Conservation (phyloP, 2,888 invertebrate genomes). For the Amblyjoppa proteus region DNA sequence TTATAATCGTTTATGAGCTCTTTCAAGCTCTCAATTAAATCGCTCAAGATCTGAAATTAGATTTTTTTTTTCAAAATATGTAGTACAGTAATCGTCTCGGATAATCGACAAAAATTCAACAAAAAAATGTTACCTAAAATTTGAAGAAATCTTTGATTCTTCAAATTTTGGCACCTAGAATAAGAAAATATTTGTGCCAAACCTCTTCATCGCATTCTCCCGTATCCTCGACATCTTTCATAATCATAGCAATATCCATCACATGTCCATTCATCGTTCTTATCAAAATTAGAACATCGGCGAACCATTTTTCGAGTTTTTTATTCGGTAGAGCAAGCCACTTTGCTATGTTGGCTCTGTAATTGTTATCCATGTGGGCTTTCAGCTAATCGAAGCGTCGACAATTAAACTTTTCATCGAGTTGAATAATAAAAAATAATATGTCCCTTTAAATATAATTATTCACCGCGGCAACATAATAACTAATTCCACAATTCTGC, state of each 20-base stretch:
- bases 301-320: constrained; percentile 77
- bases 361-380: constrained; percentile 76
- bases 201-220: constrained; percentile 75
- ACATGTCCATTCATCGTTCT: constrained; percentile 74
- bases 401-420: constrained; percentile 2
- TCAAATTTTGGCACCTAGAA: neutral
- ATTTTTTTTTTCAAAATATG: neutral
- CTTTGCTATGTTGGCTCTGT: constrained; percentile 79
- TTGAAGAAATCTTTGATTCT: neutral
- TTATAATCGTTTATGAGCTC: constrained; percentile 68
- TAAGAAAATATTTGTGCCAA: neutral
- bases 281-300: constrained; percentile 72
- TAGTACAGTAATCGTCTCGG: no score
- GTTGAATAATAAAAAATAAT: no score
- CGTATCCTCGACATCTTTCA: constrained; percentile 66
- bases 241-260: constrained; percentile 74
- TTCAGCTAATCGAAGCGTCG: neutral
- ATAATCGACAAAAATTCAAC: neutral
- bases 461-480: neutral
- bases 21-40: constrained; percentile 70
- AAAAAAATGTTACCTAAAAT: no score
- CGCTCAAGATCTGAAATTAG: constrained; percentile 60
- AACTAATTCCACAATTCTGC: neutral
- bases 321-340: constrained; percentile 77
- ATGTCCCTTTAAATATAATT: neutral